Percentiles rank a stretch among this genome's conserved stretches.
These are phyloP conservation scores for Pomatorhinus ruficollis DNA, from an alignment of 2,113 vertebrate species.

Conservation along the genomic window DNA sequence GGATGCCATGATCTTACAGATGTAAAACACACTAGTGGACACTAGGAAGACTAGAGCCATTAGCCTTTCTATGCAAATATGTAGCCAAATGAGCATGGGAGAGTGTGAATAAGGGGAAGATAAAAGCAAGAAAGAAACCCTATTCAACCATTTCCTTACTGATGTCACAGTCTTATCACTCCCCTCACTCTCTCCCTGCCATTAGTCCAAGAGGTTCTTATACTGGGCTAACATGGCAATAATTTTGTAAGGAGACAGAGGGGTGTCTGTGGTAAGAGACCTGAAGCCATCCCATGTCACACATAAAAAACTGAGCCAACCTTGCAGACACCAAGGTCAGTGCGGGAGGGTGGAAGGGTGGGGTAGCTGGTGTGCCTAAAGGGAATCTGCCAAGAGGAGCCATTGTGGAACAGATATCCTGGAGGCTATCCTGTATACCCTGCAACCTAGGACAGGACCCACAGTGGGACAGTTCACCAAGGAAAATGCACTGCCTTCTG, in stretches of 20 bases:
- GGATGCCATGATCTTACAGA: not conserved
- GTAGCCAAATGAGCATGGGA: not conserved
- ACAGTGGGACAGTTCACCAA: rapidly evolving
- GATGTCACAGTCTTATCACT: not conserved
- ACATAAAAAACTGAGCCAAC: not conserved
- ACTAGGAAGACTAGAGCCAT: not conserved
- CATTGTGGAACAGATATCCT: not conserved
- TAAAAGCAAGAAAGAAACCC: not conserved
- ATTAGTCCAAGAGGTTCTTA: not conserved
- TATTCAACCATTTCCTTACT: not conserved
- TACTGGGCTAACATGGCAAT: not conserved
- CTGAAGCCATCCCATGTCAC: not conserved
- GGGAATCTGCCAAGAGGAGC: not conserved
- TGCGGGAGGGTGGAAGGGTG: rapidly evolving
- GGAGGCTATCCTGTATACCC: not conserved
- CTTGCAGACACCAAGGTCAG: not conserved
- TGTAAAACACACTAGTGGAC: not conserved
- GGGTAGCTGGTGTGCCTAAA: not conserved
- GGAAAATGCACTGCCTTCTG: not conserved
- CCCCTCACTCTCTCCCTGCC: not conserved
- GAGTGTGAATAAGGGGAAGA: not conserved
- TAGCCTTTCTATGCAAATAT: not conserved
- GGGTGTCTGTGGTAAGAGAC: not conserved
- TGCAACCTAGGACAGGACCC: not conserved
- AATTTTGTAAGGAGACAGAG: not conserved